These are phyloP conservation scores for Ptychobarbus kaznakovi DNA, from an alignment of 2,797 vertebrate species.

Conservation along the genomic window DNA sequence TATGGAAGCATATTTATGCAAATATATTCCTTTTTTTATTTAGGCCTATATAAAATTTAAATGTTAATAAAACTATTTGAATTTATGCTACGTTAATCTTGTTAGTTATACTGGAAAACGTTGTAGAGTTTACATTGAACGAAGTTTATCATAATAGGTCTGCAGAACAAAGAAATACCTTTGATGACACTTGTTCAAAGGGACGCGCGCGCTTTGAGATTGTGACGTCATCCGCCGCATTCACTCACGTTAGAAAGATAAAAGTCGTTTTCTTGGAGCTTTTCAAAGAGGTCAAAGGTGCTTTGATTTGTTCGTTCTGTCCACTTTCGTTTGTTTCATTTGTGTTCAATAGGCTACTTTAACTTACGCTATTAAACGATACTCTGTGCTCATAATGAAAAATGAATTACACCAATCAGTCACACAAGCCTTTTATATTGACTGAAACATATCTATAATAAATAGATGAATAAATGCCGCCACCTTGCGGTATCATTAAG, in stretches of 20 bases:
- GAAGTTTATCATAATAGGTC: neutral
- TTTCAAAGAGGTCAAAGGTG: neutral
- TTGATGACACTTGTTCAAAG: slow-evolving; percentile 26
- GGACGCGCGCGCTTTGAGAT: neutral
- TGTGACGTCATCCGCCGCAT: neutral
- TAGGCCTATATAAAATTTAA: neutral
- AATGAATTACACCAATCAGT: neutral
- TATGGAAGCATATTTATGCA: neutral
- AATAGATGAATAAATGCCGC: slow-evolving; percentile 26
- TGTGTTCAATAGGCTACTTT: neutral
- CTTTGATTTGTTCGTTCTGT: too few species aligned
- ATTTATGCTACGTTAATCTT: neutral
- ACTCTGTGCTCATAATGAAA: neutral
- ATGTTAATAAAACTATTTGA: neutral
- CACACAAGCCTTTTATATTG: neutral
- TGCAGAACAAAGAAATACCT: neutral
- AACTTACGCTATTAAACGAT: too few species aligned
- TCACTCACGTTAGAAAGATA: neutral
- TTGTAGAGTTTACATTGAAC: neutral
- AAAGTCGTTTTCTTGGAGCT: neutral
- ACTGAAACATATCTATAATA: neutral
- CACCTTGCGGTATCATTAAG: slow-evolving; percentile 23
- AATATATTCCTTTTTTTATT: neutral
- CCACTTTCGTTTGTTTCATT: neutral
- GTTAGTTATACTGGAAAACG: neutral